Base-by-base conservation (phyloP, 1,140 invertebrate genomes). In the Coelopa frigida region DNA sequence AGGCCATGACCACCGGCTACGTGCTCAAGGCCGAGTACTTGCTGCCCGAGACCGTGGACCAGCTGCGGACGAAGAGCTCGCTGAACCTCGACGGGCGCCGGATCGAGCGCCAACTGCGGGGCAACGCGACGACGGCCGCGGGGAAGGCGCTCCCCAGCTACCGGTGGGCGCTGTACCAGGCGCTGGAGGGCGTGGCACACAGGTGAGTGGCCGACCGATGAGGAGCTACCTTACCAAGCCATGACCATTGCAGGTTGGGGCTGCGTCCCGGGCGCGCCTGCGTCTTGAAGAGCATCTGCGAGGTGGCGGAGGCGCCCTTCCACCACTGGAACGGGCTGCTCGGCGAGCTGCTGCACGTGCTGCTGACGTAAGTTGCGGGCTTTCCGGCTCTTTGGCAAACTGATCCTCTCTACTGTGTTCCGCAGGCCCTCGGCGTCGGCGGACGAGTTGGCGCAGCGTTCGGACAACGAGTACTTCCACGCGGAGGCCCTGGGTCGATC, bases 261-360 rank as follows among this genome's bases (percentile, higher is more conserved):
- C 75, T 77, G 48, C 71, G n/a, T n/a, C n/a, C 76, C 50, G 84
- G 84, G 8, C 75, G 79, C 51, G 73, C 76, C 48, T 87, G 85
- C 67, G 72, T 87, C 37, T 73, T 86, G 32, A 78, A 79, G 58
- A 79, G 79, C 49, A 82, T 88, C 59, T 88, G 85, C 59, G 84
- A 87, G 70, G 76, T 78, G 2, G 79, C 83, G 2, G 77, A 80
- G 51, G 73, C 77, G 23, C 81, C 83, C 46, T 79, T 86, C 48
- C 75, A 75, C 48, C 72, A 74, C 57, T 72, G 77, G 52, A 75
- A 76, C 53, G 81, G 83, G 15, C 71, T 87, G 42, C 65, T 82
- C 50, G 79, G 78, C n/a, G 79, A 86, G 73, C 71, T 87, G 48
- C 64, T 84, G 20, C 81, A 84, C 58, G 74, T 81, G 52, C 61